These are phyloP conservation scores for Chrysodeixis includens DNA, from an alignment of 2,888 invertebrate genomes.

Conservation along the genomic window DNA sequence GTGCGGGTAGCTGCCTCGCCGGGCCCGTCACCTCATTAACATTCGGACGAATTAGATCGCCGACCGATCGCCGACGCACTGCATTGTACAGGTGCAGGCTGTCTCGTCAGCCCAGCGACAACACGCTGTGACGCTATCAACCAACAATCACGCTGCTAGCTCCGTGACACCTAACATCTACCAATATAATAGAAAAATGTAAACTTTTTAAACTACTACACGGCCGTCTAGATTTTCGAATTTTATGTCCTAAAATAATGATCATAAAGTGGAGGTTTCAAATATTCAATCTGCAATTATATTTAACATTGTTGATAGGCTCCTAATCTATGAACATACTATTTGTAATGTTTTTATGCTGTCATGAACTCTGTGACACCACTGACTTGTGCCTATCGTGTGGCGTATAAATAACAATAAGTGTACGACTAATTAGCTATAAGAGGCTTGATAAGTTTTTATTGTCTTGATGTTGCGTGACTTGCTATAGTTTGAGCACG, in stretches of 20 bases:
- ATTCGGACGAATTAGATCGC: slow-evolving; percentile 82
- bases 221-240: slow-evolving; percentile 5
- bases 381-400: slow-evolving; percentile 65
- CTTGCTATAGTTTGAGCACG: slow-evolving; percentile 69
- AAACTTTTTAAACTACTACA: slow-evolving; percentile 12
- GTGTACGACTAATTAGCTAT: slow-evolving; percentile 79
- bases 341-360: slow-evolving; percentile 60
- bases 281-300: slow-evolving; percentile 38
- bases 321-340: slow-evolving; percentile 47
- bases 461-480: slow-evolving; percentile 80
- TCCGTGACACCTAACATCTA: slow-evolving; percentile 69
- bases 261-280: slow-evolving; percentile 49
- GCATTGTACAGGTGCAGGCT: slow-evolving; percentile 76
- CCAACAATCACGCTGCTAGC: slow-evolving; percentile 76
- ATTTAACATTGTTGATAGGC: slow-evolving; percentile 47
- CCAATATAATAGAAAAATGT: slow-evolving; percentile 27
- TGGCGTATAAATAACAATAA: slow-evolving; percentile 78
- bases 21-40: slow-evolving; percentile 73
- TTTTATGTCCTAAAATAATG: slow-evolving; percentile 42
- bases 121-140: slow-evolving; percentile 79
- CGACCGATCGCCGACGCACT: slow-evolving; percentile 59
- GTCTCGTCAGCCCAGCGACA: slow-evolving; percentile 75
- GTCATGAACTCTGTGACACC: slow-evolving; percentile 65
- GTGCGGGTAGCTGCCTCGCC: slow-evolving; percentile 32
- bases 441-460: slow-evolving; percentile 82